Conservation (phyloP, 2,797 vertebrate genomes). For the Helarctos malayanus region DNA sequence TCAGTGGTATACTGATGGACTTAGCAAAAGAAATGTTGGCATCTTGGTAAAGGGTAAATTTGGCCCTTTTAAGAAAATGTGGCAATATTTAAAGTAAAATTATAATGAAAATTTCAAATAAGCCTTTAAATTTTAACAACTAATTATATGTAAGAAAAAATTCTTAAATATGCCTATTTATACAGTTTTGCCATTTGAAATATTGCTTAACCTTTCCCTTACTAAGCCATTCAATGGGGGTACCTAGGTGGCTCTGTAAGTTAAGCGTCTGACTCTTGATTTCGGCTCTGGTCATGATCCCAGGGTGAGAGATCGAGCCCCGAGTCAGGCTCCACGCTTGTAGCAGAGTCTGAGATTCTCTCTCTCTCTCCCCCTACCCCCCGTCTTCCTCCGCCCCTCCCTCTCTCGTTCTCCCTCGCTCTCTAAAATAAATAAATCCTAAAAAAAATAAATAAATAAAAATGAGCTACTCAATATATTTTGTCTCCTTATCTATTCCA, state of each 20-base stretch:
- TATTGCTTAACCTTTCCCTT: neutral
- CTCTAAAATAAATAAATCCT: neutral
- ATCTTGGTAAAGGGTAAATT: neutral
- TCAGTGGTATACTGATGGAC: neutral
- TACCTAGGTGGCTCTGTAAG: neutral
- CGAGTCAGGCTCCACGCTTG: neutral
- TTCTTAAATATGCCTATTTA: neutral
- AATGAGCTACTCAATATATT: neutral
- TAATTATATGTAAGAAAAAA: conserved; percentile 1
- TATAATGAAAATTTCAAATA: conserved; percentile 39
- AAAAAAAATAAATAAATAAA: neutral
- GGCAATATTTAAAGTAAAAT: conserved; percentile 59
- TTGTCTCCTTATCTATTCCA: neutral
- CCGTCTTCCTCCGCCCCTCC: neutral
- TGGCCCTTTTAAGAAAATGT: neutral
- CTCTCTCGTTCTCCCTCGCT: neutral
- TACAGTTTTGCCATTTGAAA: conserved; percentile 52
- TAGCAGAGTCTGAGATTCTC: neutral
- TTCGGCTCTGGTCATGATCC: neutral
- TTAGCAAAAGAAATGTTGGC: neutral
- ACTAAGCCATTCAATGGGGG: neutral
- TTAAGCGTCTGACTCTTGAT: neutral
- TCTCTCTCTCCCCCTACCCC: neutral
- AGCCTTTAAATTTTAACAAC: conserved; percentile 17
- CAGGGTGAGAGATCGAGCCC: neutral